Base-by-base conservation (phyloP, 2,888 invertebrate genomes). In the Agelastica alni region DNA sequence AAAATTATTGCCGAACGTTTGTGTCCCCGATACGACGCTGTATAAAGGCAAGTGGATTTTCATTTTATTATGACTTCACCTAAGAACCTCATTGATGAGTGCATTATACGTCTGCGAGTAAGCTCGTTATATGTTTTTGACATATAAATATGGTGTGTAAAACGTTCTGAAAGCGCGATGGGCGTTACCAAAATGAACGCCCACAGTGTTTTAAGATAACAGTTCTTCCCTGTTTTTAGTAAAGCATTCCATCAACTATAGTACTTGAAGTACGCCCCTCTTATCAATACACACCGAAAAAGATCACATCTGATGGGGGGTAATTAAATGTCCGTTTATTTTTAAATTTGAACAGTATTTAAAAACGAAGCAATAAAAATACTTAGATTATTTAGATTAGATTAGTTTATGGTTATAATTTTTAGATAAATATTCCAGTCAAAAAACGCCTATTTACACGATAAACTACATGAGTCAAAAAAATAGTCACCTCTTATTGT, bases 71-170 rank as follows among this genome's bases (percentile, higher is more conserved):
- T 39, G 22, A 45, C 34, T 46, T 46, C 26, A 46, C 16, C 12
- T 46, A 22, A 36, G 12, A 37, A 37, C 14, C 36, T 16, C 26
- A 46, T 46, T 53, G 53, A 53, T 48, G 49, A 52, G 47, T 52
- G 37, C 55, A 36, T 52, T 44, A 53, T 34, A 47, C 44, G 47
- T 47, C 46, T 42, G 42, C 51, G 53, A 51, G 53, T 53, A 53
- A 31, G 59, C 53, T 56, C 57, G 59, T 58, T 61, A 59, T 52
- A 58, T 30, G 49, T 44, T 61, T 59, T 61, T 61, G 61, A 64
- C 65, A 62, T 59, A 63, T 64, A 65, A 66, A 65, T 64, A 66
- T 65, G 59, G 63, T 59, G 64, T 62, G 63, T 62, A 62, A 61
- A 65, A 54, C 53, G 56, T 61, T 63, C 56, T 60, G 61, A 60